Conservation (phyloP, 2,888 invertebrate species). For the Thymelicus acteon region DNA sequence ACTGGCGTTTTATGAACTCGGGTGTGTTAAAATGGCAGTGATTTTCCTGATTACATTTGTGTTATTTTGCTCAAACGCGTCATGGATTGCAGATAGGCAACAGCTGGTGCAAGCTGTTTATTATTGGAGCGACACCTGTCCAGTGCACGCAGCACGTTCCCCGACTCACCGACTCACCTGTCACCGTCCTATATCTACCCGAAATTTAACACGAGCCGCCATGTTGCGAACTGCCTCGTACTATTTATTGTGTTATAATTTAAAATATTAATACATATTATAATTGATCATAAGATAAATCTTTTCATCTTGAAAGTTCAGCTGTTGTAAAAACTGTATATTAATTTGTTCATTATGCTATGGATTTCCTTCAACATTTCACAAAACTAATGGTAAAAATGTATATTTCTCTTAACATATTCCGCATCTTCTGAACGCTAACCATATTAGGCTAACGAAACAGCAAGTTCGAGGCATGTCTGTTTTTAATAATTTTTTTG, state of each 20-base stretch:
- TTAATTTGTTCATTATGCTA: not conserved
- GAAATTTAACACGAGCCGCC: constrained; percentile 40
- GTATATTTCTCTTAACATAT: constrained; percentile 5
- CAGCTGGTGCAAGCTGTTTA: constrained; percentile 42
- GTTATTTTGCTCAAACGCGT: constrained; percentile 38
- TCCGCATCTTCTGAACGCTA: constrained; percentile 17
- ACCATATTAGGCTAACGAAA: constrained; percentile 47
- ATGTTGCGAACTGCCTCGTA: constrained; percentile 36
- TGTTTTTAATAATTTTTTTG: not conserved
- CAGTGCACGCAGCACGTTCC: constrained; percentile 44
- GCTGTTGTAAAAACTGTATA: not conserved
- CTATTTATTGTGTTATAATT: constrained; percentile 8
- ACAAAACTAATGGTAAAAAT: not conserved
- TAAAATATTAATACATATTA: not conserved
- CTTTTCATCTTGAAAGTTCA: no score
- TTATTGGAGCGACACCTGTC: constrained; percentile 55
- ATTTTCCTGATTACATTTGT: constrained; percentile 41
- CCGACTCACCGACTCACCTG: constrained; percentile 50
- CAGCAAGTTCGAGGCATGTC: constrained; percentile 60
- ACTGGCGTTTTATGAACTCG: constrained; percentile 38
- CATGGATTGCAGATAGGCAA: constrained; percentile 23
- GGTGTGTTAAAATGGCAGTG: constrained; percentile 41
- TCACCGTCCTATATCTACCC: constrained; percentile 46
- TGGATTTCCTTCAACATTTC: not conserved
- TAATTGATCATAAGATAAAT: not conserved